Conservation (phyloP, 2,888 invertebrate genomes). For the Congeria kusceri region DNA sequence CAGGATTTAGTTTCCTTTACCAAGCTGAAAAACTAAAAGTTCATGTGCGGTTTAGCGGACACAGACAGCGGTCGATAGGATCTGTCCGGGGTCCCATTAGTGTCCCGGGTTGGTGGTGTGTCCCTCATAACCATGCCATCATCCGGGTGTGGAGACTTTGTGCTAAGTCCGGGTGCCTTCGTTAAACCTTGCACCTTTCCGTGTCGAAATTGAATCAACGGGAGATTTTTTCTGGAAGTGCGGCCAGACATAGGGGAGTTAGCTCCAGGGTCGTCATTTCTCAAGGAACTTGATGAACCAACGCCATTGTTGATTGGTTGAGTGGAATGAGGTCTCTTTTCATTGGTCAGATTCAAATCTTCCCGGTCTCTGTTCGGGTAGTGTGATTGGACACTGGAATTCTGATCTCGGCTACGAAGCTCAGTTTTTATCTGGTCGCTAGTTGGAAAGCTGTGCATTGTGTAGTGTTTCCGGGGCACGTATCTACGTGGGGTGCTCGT, state of each 20-base stretch:
- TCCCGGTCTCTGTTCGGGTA: background rate
- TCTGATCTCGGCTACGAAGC: conserved; percentile 19
- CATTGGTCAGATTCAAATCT: background rate
- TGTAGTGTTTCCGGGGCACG: conserved; percentile 51
- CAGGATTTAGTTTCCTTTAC: no score
- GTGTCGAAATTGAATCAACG: conserved; percentile 59
- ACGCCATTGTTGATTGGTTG: background rate
- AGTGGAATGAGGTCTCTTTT: background rate
- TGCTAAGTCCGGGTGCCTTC: conserved; percentile 34
- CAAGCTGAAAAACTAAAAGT: conserved; percentile 24
- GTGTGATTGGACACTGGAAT: background rate
- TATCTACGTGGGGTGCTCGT: conserved; percentile 61
- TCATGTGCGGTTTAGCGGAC: conserved; percentile 47
- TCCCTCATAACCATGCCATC: conserved; percentile 39
- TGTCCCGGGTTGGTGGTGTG: conserved; percentile 47
- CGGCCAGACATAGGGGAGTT: conserved; percentile 28
- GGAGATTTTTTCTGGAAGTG: conserved; percentile 50
- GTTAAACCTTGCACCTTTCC: conserved; percentile 51
- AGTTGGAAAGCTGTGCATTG: conserved; percentile 56
- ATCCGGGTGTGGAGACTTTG: conserved; percentile 61
- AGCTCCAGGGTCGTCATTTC: conserved; percentile 24
- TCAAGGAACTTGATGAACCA: background rate
- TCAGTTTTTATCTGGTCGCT: conserved; percentile 46
- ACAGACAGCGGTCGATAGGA: conserved; percentile 54
- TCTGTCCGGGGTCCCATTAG: conserved; percentile 29